Conservation (phyloP, 2,113 vertebrate genomes). For the Triplophysa tibetana region DNA sequence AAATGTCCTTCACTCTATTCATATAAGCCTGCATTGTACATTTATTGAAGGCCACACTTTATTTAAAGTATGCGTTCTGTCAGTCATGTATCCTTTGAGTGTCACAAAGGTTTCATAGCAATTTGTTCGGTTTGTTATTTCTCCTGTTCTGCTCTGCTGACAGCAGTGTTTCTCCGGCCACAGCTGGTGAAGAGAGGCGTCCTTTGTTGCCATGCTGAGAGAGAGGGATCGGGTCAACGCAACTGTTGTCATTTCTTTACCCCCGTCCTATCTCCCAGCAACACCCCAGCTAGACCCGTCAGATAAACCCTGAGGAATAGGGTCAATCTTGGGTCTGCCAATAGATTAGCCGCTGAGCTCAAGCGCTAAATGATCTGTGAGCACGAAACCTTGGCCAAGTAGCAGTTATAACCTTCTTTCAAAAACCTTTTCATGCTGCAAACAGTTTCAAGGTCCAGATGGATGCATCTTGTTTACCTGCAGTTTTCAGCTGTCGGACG, state of each 20-base stretch:
- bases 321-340: slow-evolving; percentile 47
- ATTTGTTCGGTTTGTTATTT: slow-evolving; percentile 44
- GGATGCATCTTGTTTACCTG: slow-evolving; percentile 27
- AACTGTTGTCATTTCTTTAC: slow-evolving; percentile 38
- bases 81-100: slow-evolving; percentile 12
- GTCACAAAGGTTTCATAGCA: slow-evolving; percentile 23
- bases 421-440: not conserved
- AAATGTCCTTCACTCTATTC: not conserved
- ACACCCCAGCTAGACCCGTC: slow-evolving; percentile 41
- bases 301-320: slow-evolving; percentile 50
- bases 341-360: slow-evolving; percentile 42
- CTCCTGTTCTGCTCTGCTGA: slow-evolving; percentile 39
- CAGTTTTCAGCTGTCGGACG: not conserved
- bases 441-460: slow-evolving; percentile 13
- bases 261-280: slow-evolving; percentile 9
- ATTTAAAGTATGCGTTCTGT: not conserved
- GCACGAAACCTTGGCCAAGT: slow-evolving; percentile 14
- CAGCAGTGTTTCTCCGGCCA: slow-evolving; percentile 29
- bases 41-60: not conserved
- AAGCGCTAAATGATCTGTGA: slow-evolving; percentile 37
- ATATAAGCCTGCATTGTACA: not conserved
- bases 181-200: slow-evolving; percentile 38
- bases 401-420: slow-evolving; percentile 10
- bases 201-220: slow-evolving; percentile 37
- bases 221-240: slow-evolving; percentile 46